These are phyloP conservation scores for Eumacrocentrus americanus DNA, from an alignment of 2,888 invertebrate species.

Conservation along the genomic window DNA sequence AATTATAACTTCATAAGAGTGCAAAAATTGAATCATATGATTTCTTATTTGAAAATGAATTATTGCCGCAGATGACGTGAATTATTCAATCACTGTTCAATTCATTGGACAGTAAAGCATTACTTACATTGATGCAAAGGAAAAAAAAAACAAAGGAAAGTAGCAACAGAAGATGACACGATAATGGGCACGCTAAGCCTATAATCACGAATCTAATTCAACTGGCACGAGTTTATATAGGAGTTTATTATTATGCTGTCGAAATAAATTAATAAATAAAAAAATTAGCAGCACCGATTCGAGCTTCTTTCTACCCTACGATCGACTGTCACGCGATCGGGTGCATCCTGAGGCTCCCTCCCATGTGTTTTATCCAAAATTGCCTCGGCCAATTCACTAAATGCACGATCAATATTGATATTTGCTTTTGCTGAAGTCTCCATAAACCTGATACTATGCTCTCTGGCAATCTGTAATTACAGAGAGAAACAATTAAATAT, in stretches of 20 bases:
- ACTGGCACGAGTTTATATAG: slow-evolving; percentile 50
- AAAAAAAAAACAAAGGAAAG: slow-evolving; percentile 39
- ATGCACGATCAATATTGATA: slow-evolving; percentile 95
- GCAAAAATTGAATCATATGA: not conserved
- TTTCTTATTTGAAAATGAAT: not conserved
- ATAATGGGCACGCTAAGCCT: slow-evolving; percentile 42
- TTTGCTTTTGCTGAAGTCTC: slow-evolving; percentile 98
- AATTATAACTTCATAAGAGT: not conserved
- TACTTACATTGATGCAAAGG: slow-evolving; percentile 36
- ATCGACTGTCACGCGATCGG: slow-evolving; percentile 75
- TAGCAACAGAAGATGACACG: slow-evolving; percentile 37
- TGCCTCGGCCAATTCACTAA: slow-evolving; percentile 92
- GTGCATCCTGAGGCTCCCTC: slow-evolving; percentile 78
- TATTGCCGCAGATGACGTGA: not conserved
- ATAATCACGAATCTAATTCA: slow-evolving; percentile 48
- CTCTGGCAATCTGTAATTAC: slow-evolving; percentile 82
- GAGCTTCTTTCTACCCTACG: slow-evolving; percentile 71
- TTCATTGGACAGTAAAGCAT: slow-evolving; percentile 28
- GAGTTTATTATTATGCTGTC: slow-evolving; percentile 35
- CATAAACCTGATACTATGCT: slow-evolving; percentile 95
- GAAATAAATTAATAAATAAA: slow-evolving; percentile 39
- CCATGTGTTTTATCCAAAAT: slow-evolving; percentile 91
- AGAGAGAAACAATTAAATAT: slow-evolving; percentile 17
- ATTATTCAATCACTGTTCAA: slow-evolving; percentile 14
- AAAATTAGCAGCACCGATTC: slow-evolving; percentile 67